Conservation (phyloP, 2,797 vertebrate species). For the Lutjanus campechanus region DNA sequence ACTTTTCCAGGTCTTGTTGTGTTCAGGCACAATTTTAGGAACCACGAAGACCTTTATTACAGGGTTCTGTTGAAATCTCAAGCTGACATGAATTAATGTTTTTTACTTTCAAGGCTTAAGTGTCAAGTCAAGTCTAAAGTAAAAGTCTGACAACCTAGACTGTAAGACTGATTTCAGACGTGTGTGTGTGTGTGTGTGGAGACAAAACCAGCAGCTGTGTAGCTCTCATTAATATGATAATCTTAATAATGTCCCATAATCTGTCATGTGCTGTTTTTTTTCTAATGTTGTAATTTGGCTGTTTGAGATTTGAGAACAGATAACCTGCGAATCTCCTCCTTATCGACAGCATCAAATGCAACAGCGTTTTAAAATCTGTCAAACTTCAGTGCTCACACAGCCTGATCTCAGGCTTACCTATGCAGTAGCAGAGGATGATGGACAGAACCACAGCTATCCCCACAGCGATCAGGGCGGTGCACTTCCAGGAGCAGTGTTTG, state of each 20-base stretch:
- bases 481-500: constrained; percentile 99
- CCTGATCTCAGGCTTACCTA: constrained; percentile 87
- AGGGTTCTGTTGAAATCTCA: neutral
- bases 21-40: too few relatives aligned
- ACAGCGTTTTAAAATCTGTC: neutral
- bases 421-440: constrained; percentile 96
- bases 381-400: neutral
- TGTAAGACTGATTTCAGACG: neutral
- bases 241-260: constrained; percentile 18
- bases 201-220: neutral
- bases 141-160: neutral
- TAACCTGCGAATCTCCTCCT: constrained; percentile 1
- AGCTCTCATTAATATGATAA: constrained; percentile 17
- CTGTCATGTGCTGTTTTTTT: neutral
- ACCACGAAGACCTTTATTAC: too few relatives aligned
- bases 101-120: neutral
- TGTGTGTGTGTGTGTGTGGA: constrained; percentile 13
- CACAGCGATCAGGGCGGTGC: constrained; percentile 96
- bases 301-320: constrained; percentile 19
- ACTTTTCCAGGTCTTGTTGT: too few relatives aligned
- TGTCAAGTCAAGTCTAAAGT: neutral
- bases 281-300: constrained; percentile 13
- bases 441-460: constrained; percentile 95
- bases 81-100: neutral
- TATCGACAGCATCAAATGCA: neutral